Base-by-base conservation (phyloP, 2,797 vertebrate genomes). In the Leptodactylus fallax region DNA sequence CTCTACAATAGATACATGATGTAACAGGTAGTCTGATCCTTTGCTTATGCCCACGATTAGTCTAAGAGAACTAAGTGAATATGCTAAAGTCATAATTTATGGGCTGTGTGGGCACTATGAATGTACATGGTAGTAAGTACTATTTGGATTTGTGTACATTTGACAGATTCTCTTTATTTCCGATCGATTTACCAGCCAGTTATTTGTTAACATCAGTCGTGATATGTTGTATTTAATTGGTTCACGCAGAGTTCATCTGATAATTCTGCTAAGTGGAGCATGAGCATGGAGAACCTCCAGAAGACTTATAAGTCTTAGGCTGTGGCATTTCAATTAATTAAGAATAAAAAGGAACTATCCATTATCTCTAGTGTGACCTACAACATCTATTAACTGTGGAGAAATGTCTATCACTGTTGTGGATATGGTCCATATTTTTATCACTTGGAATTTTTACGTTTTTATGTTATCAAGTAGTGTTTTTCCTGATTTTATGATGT, bases 251-350 rank as follows among this genome's bases (percentile, higher is more conserved):
- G 78, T 0, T 3, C 19, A 45, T 74, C 0, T 61, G 3, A 74
- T 51, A 49, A 74, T 51, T 21, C 60, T 65, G 61, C 53, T 86
- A 85, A 88, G 21, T n/a, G 61, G 65, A 83, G 55, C 58, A 63
- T 49, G 19, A 56, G n/a, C n/a, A n/a, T 23, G 45, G 53, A 16
- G 21, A 84, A 23, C 51, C 80, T 81, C 67, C n/a, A 81, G 19
- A 74, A 81, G 61, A 51, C 16, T 23, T 67, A 81, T 49, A 10
- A 81, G 58, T 81, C 45, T 65, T 27, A n/a, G 36, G 60, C 36
- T 81, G 21, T 53, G 80, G 60, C 60, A 81, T 81, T 81, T 65
- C 21, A 65, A 49, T 67, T 19, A 19, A 72, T 81, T 65, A 27
- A 27, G 77, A 58, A 58, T 56, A 14, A 79, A 65, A 63, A 17